A percentile compares a stretch with the other conserved stretches of the same genome.
These are phyloP conservation scores for Melinaea marsaeus DNA, from an alignment of 2,888 invertebrate species.

Conservation along the genomic window DNA sequence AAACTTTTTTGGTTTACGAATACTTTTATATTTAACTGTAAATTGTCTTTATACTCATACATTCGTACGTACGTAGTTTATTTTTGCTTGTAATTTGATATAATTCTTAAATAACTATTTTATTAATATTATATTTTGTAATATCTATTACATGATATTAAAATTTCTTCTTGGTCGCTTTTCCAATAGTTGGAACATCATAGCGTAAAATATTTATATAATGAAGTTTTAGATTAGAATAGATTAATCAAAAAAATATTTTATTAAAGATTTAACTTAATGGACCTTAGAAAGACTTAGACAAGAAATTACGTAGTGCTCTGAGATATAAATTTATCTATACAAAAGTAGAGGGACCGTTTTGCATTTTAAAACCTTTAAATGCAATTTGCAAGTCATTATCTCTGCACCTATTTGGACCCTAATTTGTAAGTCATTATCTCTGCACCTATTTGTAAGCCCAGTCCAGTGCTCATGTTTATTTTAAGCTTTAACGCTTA, in stretches of 20 bases:
- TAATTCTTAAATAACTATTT: too few species aligned
- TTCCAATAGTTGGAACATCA: neutral
- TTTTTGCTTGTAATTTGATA: too few species aligned
- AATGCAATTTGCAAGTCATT: slow-evolving; percentile 27
- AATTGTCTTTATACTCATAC: too few species aligned
- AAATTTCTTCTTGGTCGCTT: neutral
- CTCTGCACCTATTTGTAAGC: neutral
- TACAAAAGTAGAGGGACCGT: slow-evolving; percentile 9
- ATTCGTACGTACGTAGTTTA: too few species aligned
- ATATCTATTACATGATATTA: too few species aligned
- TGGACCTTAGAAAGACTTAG: too few species aligned
- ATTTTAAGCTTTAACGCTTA: neutral
- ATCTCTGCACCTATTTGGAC: neutral
- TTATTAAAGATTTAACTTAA: too few species aligned
- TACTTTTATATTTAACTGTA: too few species aligned
- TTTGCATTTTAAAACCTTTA: slow-evolving; percentile 27
- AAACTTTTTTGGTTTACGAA: too few species aligned
- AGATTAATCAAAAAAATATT: neutral
- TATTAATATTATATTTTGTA: too few species aligned
- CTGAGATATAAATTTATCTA: slow-evolving; percentile 12
- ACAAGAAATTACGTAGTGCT: neutral
- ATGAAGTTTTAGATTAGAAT: neutral
- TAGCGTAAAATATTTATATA: neutral
- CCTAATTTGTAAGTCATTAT: slow-evolving; percentile 23
- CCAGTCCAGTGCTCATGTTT: neutral